A percentile compares a stretch with the other conserved stretches of the same genome.
Evolutionary conservation across 2,113 vertebrate species (phyloP).

Genomic region (Apodemus sylvaticus): DNA sequence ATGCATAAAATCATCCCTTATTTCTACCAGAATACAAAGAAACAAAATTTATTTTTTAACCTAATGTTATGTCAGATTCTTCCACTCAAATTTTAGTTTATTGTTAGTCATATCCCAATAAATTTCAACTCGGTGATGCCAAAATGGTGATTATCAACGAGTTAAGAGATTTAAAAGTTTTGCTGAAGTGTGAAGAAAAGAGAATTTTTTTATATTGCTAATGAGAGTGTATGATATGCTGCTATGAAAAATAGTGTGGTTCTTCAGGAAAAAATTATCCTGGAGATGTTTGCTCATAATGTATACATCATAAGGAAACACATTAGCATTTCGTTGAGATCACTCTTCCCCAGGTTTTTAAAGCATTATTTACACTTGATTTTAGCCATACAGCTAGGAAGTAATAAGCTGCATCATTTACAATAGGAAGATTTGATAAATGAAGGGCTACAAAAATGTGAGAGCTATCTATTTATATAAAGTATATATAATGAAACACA

Average conservation of each 20-base stretch:
- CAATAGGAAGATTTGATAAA: neutral
- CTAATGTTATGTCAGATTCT: neutral
- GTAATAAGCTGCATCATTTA: neutral
- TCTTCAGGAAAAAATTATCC: neutral
- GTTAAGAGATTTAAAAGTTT: too few relatives aligned
- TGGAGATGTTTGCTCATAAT: neutral
- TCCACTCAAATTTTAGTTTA: slow-evolving; percentile 26
- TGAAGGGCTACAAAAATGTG: neutral
- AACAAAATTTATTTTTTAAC: neutral
- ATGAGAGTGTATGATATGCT: neutral
- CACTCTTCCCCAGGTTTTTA: neutral
- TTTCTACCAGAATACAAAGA: neutral
- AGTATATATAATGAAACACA: too few relatives aligned
- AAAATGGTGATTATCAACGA: neutral
- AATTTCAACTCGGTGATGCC: neutral
- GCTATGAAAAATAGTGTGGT: neutral
- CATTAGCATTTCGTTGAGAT: neutral
- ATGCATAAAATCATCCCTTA: neutral
- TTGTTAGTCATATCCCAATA: neutral
- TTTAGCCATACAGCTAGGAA: neutral
- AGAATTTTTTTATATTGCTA: neutral
- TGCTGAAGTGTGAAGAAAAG: neutral
- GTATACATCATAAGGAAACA: neutral
- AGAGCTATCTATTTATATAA: neutral
- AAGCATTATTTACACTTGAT: neutral